Conservation (phyloP, 1,140 invertebrate species). For the Neodiprion virginianus region DNA sequence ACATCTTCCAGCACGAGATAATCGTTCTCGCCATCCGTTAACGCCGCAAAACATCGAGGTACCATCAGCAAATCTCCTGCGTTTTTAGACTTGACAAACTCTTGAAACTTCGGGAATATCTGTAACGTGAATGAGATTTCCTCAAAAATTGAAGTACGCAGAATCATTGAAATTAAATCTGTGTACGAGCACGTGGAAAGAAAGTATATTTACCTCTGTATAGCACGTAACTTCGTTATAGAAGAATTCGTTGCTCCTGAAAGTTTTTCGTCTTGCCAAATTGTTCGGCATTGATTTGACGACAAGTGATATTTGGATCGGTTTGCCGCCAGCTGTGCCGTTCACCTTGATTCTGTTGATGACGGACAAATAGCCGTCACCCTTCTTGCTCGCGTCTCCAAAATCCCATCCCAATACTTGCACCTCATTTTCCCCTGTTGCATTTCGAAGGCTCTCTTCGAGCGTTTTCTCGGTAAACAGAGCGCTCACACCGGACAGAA, state of each 20-base stretch:
- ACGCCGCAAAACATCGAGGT: slow-evolving; percentile 61
- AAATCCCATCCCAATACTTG: slow-evolving; percentile 59
- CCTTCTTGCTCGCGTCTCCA: slow-evolving; percentile 60
- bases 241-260: slow-evolving; percentile 72
- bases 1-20: slow-evolving; percentile 73
- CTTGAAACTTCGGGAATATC: slow-evolving; percentile 47
- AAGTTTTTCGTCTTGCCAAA: slow-evolving; percentile 67
- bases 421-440: slow-evolving; percentile 50
- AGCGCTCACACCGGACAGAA: slow-evolving; percentile 37
- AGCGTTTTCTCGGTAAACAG: slow-evolving; percentile 58
- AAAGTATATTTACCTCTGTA: slow-evolving; percentile 55
- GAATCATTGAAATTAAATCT: slow-evolving; percentile 30
- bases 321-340: slow-evolving; percentile 45
- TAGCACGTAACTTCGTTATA: slow-evolving; percentile 74
- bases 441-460: slow-evolving; percentile 52
- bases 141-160: slow-evolving; percentile 19
- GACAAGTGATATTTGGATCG: slow-evolving; percentile 59
- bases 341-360: slow-evolving; percentile 65
- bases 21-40: slow-evolving; percentile 69
- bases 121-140: slow-evolving; percentile 17
- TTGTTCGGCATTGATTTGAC: slow-evolving; percentile 71
- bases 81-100: slow-evolving; percentile 43
- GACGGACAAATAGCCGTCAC: slow-evolving; percentile 72
- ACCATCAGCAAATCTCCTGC: slow-evolving; percentile 36
- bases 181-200: slow-evolving; percentile 59